These are phyloP conservation scores for Harlomillsia oculata DNA, from an alignment of 1,140 invertebrate species.

Conservation along the genomic window DNA sequence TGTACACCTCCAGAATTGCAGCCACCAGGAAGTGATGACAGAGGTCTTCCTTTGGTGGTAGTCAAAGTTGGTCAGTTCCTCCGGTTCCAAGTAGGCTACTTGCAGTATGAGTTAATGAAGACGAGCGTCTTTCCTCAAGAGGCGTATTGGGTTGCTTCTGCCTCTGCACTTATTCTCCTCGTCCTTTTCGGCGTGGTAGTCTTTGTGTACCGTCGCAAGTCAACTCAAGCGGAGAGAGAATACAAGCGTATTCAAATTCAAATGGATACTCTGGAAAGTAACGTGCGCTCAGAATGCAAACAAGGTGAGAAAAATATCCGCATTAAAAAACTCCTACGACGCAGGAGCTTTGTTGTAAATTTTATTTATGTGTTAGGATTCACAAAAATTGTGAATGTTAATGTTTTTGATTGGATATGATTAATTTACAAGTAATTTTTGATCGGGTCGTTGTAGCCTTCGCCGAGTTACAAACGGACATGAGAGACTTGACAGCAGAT, in stretches of 20 bases:
- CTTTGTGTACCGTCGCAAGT: slow-evolving; percentile 79
- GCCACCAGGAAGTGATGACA: slow-evolving; percentile 72
- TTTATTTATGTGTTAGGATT: no score
- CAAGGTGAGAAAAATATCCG: slow-evolving; percentile 59
- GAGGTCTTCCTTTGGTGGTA: slow-evolving; percentile 73
- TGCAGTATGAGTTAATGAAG: slow-evolving; percentile 79
- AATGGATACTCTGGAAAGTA: slow-evolving; percentile 98
- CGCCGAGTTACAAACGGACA: slow-evolving; percentile 97
- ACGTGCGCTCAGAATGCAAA: slow-evolving; percentile 94
- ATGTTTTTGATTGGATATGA: no score
- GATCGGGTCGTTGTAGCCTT: slow-evolving; percentile 70
- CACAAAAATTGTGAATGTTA: no score
- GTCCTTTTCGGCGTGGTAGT: slow-evolving; percentile 75
- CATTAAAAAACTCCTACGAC: no score
- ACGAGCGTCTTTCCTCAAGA: slow-evolving; percentile 75
- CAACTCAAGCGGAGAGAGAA: slow-evolving; percentile 86
- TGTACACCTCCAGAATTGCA: slow-evolving; percentile 79
- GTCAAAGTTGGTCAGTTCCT: slow-evolving; percentile 78
- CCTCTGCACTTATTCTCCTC: slow-evolving; percentile 69
- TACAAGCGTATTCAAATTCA: slow-evolving; percentile 97
- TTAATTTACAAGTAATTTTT: slow-evolving; percentile 5
- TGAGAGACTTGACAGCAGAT: slow-evolving; percentile 94
- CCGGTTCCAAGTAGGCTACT: slow-evolving; percentile 73
- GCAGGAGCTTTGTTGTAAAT: no score
- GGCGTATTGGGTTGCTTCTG: slow-evolving; percentile 72